Evolutionary conservation across 2,113 vertebrate genomes (phyloP), one percentile per base, ranked within the genome.

Genomic region (Taurulus bubalis): DNA sequence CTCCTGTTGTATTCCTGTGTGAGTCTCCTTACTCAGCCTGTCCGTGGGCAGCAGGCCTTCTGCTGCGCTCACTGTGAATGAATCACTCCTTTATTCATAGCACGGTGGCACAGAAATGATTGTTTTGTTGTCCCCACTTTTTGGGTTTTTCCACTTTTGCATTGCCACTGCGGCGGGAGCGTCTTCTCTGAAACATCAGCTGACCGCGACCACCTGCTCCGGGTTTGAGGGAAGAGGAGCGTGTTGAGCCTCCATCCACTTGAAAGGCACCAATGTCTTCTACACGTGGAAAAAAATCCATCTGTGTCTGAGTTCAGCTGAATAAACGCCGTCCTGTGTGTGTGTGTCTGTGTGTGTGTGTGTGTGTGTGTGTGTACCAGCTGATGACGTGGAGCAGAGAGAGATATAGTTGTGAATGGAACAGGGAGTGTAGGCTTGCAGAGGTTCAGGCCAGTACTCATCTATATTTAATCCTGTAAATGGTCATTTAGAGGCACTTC

Each of bases 381-480:
- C 73, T 64, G 62, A 45, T 45, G 47, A 74, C 65, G 72, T 15
- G 67, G 18, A 76, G 65, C 73, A 66, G 53, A n/a, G 38, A 82
- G 70, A 73, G 22, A 76, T 59, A 14, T 26, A 66, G 78, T n/a
- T 83, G 76, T 83, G 88, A 86, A 90, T 91, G 90, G 86, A 83
- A 40, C 24, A 40, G 32, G 40, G 69, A 71, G 70, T 9, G 66
- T 56, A 56, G 53, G 58, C n/a, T 42, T 1, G 12, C 24, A 32
- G 38, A n/a, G 53, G 60, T n/a, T 78, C 64, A 63, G 80, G 64
- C 49, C 73, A 49, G 72, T 76, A 34, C 83, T 92, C 90, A 88
- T 92, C 89, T 83, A 93, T 91, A 86, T 85, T 91, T 90, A 80
- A 93, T 89, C 78, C 72, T n/a, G 68, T 89, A 88, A 91, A 85